Evolutionary conservation across 2,797 vertebrate species (phyloP).

Genomic region (Hybognathus amarus): DNA sequence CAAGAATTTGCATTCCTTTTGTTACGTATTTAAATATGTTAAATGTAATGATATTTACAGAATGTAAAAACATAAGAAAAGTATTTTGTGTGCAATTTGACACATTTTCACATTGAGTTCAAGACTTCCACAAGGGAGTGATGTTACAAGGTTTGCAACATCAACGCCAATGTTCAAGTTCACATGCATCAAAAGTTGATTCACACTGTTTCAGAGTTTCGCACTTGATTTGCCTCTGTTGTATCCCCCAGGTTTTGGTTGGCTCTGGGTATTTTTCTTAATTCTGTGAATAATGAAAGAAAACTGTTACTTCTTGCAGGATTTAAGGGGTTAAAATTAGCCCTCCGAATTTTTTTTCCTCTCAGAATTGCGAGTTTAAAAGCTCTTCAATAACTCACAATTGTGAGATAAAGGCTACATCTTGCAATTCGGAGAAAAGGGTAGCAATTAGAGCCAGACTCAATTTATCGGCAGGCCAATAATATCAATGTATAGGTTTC

Average conservation of each 20-base stretch:
- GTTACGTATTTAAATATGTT: neutral
- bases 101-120: conserved; percentile 23
- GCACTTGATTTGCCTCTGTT: conserved; percentile 65
- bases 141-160: neutral
- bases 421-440: neutral
- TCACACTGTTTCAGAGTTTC: neutral
- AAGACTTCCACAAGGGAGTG: neutral
- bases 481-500: too few relatives aligned
- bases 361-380: neutral
- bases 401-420: neutral
- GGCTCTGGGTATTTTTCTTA: conserved; percentile 63
- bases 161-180: neutral
- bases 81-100: conserved; percentile 8
- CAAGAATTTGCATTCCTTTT: conserved; percentile 7
- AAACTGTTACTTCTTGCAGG: neutral
- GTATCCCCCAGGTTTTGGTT: conserved; percentile 61
- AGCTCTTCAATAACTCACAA: neutral
- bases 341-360: neutral
- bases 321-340: neutral
- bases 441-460: too few relatives aligned
- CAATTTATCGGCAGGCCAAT: too few relatives aligned
- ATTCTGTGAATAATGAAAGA: conserved; percentile 63
- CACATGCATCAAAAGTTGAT: neutral
- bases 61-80: conserved; percentile 2
- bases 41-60: conserved; percentile 30